Conservation (phyloP, 2,888 invertebrate genomes). For the Xestia c-nigrum region DNA sequence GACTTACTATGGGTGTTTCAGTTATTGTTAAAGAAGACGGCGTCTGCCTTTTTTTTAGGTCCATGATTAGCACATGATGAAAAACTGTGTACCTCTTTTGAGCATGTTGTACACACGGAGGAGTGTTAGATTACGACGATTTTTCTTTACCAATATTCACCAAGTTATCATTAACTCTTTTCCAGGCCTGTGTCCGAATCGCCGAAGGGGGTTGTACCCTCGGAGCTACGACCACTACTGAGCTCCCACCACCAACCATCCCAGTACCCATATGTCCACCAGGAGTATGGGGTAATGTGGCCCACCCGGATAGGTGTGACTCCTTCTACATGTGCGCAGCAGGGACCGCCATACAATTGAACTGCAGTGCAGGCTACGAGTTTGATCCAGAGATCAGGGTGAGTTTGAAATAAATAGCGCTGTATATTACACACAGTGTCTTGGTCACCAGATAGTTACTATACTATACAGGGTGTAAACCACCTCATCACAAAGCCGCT, state of each 20-base stretch:
- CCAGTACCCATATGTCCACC: constrained; percentile 27
- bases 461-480: no score
- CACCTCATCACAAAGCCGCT: no score
- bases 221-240: constrained; percentile 40
- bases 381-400: constrained; percentile 61
- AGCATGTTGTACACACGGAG: neutral
- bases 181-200: constrained; percentile 33
- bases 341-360: constrained; percentile 65
- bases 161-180: neutral
- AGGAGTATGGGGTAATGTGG: constrained; percentile 47
- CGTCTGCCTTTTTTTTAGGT: no score
- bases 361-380: constrained; percentile 70
- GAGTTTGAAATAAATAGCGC: constrained; percentile 6
- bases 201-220: constrained; percentile 47
- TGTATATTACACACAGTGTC: no score
- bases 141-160: neutral
- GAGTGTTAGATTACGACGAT: neutral
- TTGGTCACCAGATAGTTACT: no score
- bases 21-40: no score
- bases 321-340: constrained; percentile 68
- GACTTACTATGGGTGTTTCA: no score
- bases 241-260: constrained; percentile 10
- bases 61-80: no score
- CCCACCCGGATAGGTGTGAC: constrained; percentile 49
- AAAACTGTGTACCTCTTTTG: neutral